Base-by-base conservation (phyloP, 2,113 vertebrate species). In the Peucedramus taeniatus region DNA sequence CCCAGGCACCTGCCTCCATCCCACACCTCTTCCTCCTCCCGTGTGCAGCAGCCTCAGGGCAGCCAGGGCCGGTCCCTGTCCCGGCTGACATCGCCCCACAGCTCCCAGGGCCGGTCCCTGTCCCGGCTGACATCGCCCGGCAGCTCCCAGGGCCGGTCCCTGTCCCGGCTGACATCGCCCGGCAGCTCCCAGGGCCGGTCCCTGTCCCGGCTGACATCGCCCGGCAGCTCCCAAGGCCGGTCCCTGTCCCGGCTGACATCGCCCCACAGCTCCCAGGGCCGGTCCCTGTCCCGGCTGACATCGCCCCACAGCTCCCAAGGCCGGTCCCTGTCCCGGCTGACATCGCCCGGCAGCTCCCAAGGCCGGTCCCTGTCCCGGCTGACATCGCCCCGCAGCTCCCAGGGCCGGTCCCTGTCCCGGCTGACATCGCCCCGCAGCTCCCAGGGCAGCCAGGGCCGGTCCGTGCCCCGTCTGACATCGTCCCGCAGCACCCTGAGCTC, bases 391-490 rank as follows among this genome's bases (percentile, higher is more conserved):
- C 10, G 3, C 33, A 35, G 45, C 44, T 10, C 27, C 20, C 66
- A 39, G 49, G 15, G n/a, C 65, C 10, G 31, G 13, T 56, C 51
- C 23, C 3, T 21, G 4, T 1, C 13, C 39, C 31, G 39, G 3
- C 13, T 56, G 51, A 26, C 23, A 27, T 11, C 5, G 16, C 9
- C 50, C 37, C 3, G 8, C 37, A 40, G 33, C 44, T 27, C 47
- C 20, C 26, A 37, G 47, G 13, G 47, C 53, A 56, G 31, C 44
- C 21, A 30, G 70, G 20, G 3, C 35, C 8, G 3, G 3, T 39
- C 18, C 23, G 3, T 19, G n/a, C 5, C 13, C 30, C 7, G 11
- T 9, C 50, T 47, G 40, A 4, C 31, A 5, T 3, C 7, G 1
- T 2, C 57, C 21, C 3, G 3, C 26, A 42, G 66, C 59, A 7